Conservation (phyloP, 2,888 invertebrate species). For the Clepsis dumicolana region DNA sequence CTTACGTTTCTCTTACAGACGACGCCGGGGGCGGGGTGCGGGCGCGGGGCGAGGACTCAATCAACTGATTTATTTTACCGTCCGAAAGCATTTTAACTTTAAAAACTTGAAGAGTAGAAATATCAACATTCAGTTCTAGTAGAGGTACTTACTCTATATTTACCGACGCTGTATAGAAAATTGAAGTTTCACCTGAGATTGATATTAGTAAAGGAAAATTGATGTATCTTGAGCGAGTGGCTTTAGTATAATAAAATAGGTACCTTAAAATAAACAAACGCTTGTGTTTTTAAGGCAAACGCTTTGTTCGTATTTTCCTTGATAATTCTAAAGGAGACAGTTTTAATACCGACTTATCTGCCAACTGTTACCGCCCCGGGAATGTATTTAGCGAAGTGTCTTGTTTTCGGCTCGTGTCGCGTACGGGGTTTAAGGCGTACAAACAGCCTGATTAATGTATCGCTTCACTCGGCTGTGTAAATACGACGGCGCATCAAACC, state of each 20-base stretch:
- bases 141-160: too few species aligned
- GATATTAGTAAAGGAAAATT: not conserved
- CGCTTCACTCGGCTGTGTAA: slow-evolving; percentile 3
- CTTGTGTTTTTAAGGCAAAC: not conserved
- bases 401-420: slow-evolving; percentile 1
- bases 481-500: slow-evolving; percentile 4
- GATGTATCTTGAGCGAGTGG: too few species aligned
- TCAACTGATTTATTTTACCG: slow-evolving; percentile 19
- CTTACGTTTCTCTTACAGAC: slow-evolving; percentile 35
- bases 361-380: slow-evolving; percentile 7
- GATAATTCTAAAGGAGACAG: not conserved
- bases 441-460: slow-evolving; percentile 6
- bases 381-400: slow-evolving; percentile 2
- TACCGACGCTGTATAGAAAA: not conserved
- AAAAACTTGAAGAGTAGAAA: not conserved
- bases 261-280: not conserved
- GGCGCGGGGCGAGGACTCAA: not conserved
- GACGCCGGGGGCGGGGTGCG: not conserved
- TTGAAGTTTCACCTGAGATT: not conserved
- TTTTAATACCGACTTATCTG: not conserved
- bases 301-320: not conserved
- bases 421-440: not conserved
- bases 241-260: too few species aligned
- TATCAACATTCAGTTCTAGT: not conserved
- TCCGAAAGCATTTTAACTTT: not conserved